phyloP scores from a whole-genome alignment of 1,140 invertebrate genomes.

The Octopus sinensis region DNA sequence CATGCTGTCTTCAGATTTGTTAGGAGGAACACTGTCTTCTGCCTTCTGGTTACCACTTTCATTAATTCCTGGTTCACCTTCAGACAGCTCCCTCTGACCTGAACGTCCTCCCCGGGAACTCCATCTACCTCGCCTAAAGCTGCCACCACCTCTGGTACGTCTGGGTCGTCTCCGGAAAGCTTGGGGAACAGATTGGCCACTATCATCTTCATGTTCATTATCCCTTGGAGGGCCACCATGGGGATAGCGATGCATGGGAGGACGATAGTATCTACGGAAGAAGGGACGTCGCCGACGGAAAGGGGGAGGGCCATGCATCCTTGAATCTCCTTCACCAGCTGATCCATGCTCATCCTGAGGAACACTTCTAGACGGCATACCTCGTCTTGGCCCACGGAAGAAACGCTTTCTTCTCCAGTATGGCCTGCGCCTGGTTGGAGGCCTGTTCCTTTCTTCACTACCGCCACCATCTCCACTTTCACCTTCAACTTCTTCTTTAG shows the following conservation, averaged over 20 bases:
- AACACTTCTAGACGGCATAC: constrained; percentile 19
- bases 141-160: constrained; percentile 30
- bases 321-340: constrained; percentile 20
- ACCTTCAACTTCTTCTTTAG: constrained; percentile 14
- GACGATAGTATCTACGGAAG: constrained; percentile 38
- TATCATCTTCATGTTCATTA: constrained; percentile 20
- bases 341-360: constrained; percentile 18
- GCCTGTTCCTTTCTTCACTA: constrained; percentile 45
- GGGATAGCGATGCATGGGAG: constrained; percentile 28
- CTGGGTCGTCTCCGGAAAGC: constrained; percentile 26
- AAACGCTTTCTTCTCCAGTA: constrained; percentile 29
- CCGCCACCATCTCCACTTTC: constrained; percentile 35
- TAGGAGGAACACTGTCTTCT: neutral
- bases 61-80: neutral
- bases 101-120: constrained; percentile 5
- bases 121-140: constrained; percentile 24
- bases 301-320: constrained; percentile 26
- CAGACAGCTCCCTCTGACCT: neutral
- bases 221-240: constrained; percentile 25
- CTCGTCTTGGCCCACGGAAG: constrained; percentile 34
- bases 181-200: constrained; percentile 28
- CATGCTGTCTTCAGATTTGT: neutral
- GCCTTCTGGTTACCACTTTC: neutral
- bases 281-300: constrained; percentile 30
- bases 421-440: constrained; percentile 52